Base-by-base conservation (phyloP, 2,797 vertebrate species). In the Tinamus major region DNA sequence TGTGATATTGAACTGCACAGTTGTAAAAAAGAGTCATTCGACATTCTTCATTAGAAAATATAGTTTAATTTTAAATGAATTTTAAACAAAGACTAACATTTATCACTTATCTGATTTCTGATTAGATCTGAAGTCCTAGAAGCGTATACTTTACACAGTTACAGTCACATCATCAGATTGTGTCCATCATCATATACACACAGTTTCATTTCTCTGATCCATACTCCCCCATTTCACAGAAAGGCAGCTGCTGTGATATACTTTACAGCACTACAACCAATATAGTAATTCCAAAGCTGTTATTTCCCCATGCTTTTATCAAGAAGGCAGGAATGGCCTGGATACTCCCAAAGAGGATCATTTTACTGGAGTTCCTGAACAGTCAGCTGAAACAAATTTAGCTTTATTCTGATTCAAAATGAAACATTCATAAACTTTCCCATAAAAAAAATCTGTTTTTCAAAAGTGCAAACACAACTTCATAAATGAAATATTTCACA, bases 331-430 rank as follows among this genome's bases (percentile, higher is more conserved):
- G 58, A 92, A 76, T 1, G 72, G 42, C 56, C 21, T 29, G 26
- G 89, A 20, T 55, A 13, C 49, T 83, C 49, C 65, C 55, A 72
- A 23, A 69, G 6, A 61, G 29, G 14, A 91, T 37, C 6, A 3
- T 64, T 79, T 67, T 48, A 76, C 16, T 58, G n/a, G 42, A 74
- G 64, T 84, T 84, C 63, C 64, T 49, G 24, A 95, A 83, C n/a
- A 78, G n/a, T 31, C 61, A 67, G 23, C 15, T 58, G 41, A 95
- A 93, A 85, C 7, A 77, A 81, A 68, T 77, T 70, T 49, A 68
- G 51, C 56, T 91, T 92, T 85, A 89, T 93, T 96, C 80, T 79
- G 41, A 81, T 87, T 79, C 24, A 46, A 92, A 93, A 67, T 26
- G 10, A 91, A 92, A 88, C 21, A 81, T 31, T 67, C 6, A 61